Base-by-base conservation (phyloP, 2,888 invertebrate genomes). In the Acronicta leporina region DNA sequence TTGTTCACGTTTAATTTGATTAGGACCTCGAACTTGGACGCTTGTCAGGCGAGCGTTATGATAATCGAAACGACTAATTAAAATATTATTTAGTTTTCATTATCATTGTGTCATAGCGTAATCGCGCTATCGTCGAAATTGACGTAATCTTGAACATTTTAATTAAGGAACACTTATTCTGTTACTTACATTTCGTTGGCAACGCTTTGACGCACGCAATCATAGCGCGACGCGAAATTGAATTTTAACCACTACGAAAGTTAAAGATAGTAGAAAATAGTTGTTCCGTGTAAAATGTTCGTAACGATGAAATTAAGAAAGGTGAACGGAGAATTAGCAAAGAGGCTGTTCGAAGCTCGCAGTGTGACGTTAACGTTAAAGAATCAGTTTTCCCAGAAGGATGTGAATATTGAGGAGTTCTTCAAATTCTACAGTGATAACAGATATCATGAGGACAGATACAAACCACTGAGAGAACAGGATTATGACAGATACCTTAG, bases 401-500 rank as follows among this genome's bases (percentile, higher is more conserved):
- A 72, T 14, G 56, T 73, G n/a, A 81, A 78, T 16, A 33, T 71
- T 6, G 84, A 85, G 2, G 85, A 90, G 38, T 82, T 92, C 11
- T 90, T 90, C 55, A 91, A 91, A 77, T 92, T 87, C 55, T 89
- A 92, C 38, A 85, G 85, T 68, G 89, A 90, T 0, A 76, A 80
- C 1, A 70, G 63, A 11, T 66, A 71, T 38, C 63, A 81, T 4
- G 79, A 82, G 5, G 84, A 86, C 1, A 81, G 80, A 25, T 88
- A 86, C 57, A 82, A 85, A 16, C 82, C 85, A 0, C 58, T 93
- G 56, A 77, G 77, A 8, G 90, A 84, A 5, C 70, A 82, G 1
- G 94, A 94, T 42, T 94, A 94, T 62, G 75, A 71, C 1, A 85
- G 89, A 49, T 94, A 91, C 57, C 79, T 94, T 5, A 94, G 92